A percentile compares a stretch with the other conserved stretches of the same genome.
Evolutionary conservation across 2,797 vertebrate genomes (phyloP).

Genomic region (Gephyroberyx darwinii): DNA sequence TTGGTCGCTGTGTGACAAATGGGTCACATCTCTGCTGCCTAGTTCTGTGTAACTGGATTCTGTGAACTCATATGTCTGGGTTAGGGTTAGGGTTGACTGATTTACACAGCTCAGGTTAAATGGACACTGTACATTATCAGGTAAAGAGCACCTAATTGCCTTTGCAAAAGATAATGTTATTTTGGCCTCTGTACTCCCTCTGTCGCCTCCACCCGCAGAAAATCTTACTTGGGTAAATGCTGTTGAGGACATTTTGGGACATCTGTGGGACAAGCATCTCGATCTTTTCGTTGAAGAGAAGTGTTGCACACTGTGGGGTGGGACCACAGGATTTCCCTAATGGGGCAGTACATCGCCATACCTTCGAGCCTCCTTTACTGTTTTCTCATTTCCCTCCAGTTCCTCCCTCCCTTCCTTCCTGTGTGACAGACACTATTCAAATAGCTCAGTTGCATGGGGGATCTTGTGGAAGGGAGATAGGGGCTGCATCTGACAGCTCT

Average conservation of each 20-base stretch:
- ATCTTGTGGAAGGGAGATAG: conserved; percentile 44
- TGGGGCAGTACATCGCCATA: background rate
- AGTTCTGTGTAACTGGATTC: conserved; percentile 9
- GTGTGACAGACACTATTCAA: conserved; percentile 58
- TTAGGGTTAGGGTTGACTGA: no score
- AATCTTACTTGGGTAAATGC: conserved; percentile 9
- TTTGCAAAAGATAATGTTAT: conserved; percentile 12
- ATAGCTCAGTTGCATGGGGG: conserved; percentile 33
- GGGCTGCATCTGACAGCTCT: conserved; percentile 57
- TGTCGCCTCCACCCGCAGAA: no score
- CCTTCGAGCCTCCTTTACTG: conserved; percentile 17
- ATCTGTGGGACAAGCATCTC: conserved; percentile 18
- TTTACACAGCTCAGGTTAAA: conserved; percentile 9
- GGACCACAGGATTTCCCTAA: conserved; percentile 9
- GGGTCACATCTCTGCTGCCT: conserved; percentile 13
- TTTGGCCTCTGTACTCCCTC: conserved; percentile 14
- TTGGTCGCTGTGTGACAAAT: conserved; percentile 18
- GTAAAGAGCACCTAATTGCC: conserved; percentile 26
- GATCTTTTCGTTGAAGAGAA: conserved; percentile 19
- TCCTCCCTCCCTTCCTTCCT: conserved; percentile 24
- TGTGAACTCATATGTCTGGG: conserved; percentile 19
- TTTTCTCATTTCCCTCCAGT: conserved; percentile 42
- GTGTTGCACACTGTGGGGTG: conserved; percentile 5
- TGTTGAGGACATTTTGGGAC: conserved; percentile 28
- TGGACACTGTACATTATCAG: background rate